Evolutionary conservation across 2,113 vertebrate genomes (phyloP).

Genomic region (Gasterosteus nipponicus): DNA sequence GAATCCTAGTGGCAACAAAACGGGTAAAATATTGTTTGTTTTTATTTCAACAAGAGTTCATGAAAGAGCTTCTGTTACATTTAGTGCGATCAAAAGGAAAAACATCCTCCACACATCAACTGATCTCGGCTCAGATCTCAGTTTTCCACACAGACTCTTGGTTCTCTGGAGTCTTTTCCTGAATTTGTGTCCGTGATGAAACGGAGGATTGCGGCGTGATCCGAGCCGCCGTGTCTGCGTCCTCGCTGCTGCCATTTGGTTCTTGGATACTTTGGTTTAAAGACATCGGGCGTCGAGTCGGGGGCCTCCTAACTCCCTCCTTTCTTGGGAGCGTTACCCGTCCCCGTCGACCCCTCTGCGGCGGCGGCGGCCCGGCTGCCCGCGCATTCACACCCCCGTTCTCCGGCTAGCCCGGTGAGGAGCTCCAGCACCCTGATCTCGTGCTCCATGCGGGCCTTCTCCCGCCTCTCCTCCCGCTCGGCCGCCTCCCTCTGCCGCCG

Average conservation of each 20-base stretch:
- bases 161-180: background rate
- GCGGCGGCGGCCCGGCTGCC: background rate
- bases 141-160: background rate
- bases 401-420: conserved; percentile 42
- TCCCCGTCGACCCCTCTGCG: background rate
- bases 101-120: background rate
- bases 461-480: conserved; percentile 68
- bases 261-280: conserved; percentile 4
- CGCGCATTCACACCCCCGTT: conserved; percentile 33
- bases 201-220: background rate
- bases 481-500: conserved; percentile 62
- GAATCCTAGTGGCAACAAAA: background rate
- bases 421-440: conserved; percentile 73
- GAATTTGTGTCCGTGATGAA: background rate
- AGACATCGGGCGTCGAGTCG: too few relatives aligned
- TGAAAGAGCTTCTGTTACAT: background rate
- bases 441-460: conserved; percentile 74
- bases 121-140: background rate
- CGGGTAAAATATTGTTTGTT: background rate
- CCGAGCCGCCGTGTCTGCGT: background rate
- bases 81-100: background rate
- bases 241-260: background rate
- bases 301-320: conserved; percentile 6
- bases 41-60: conserved; percentile 28
- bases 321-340: background rate